Percentiles rank a stretch among this genome's conserved stretches.
phyloP scores from a whole-genome alignment of 2,797 vertebrate genomes.

The Eleutherodactylus coqui region DNA sequence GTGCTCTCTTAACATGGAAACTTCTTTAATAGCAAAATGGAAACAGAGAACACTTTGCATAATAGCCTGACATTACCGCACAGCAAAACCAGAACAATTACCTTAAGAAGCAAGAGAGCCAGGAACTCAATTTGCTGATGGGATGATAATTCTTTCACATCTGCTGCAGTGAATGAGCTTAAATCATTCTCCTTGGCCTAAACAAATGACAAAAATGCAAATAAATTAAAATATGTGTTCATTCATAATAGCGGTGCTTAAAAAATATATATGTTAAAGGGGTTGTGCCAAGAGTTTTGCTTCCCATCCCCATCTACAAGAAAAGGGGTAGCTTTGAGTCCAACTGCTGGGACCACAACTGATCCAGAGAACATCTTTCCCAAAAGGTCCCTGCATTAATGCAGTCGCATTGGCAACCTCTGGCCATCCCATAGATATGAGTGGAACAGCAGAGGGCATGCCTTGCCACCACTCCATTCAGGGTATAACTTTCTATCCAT shows the following conservation, averaged over 20 bases:
- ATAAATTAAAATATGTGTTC: background rate
- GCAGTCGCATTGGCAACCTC: no score
- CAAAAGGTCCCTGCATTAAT: no score
- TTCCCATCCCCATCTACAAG: no score
- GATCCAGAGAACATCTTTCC: no score
- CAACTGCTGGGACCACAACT: no score
- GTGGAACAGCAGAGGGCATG: no score
- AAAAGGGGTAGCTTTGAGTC: no score
- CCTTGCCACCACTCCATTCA: no score
- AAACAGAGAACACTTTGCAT: background rate
- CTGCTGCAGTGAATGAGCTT: constrained; percentile 77
- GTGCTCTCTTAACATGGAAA: background rate
- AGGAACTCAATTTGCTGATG: constrained; percentile 93
- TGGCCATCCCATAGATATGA: no score
- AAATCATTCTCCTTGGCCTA: constrained; percentile 88
- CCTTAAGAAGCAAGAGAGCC: constrained; percentile 86
- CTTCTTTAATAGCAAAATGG: background rate
- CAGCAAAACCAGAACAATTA: constrained; percentile 67
- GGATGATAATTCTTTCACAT: constrained; percentile 86
- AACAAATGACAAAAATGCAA: background rate
- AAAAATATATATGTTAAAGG: background rate
- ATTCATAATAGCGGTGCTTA: background rate
- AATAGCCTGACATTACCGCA: background rate
- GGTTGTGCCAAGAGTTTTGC: no score
- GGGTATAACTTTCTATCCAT: no score